Evolutionary conservation across 2,888 invertebrate genomes (phyloP), one percentile per base, ranked within the genome.

Genomic region (Drosophila austrosaltans): DNA sequence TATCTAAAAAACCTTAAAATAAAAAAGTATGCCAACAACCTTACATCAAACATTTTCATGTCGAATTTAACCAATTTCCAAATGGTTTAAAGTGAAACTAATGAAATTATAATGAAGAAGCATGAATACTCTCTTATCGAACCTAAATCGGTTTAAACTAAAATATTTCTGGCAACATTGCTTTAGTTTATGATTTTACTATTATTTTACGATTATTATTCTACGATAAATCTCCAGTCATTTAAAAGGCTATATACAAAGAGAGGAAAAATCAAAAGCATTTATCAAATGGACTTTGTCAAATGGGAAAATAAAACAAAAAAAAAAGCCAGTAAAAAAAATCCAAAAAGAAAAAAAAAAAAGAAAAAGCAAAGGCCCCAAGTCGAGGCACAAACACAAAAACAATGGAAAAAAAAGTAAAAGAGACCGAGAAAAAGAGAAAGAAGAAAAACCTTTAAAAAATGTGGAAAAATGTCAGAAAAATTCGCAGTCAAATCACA

Each of bases 391-490:
- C 53, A 60, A 71, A 8, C 58, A 20, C 30, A 22, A 20, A 30
- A 30, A 39, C 4, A 54, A 59, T 40, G 32, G 63, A 7, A 32
- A 56, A 56, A 53, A 54, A 61, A 59, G 30, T 44, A 28, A 69
- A 73, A 70, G 63, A 62, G 63, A 66, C 42, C 22, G 36, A 28
- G 32, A 22, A 42, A 4, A 22, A 40, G 40, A 42, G 32, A 36
- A 8, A 69, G 28, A 61, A 12, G 62, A 61, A 70, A 73, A 67
- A 48, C 63, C 40, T 61, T 72, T 68, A 78, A 77, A 79, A 82
- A 86, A 81, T 77, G 76, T 80, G 80, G 77, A 82, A 89, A 90
- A 89, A 82, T 90, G 89, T 89, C 90, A 90, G 81, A 89, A 90
- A 90, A 90, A 89, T 82, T 79, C 81, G 67, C 81, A 86, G 72